Evolutionary conservation across 2,888 invertebrate genomes (phyloP), one percentile per base, ranked within the genome.

Genomic region (Malacosoma neustria): DNA sequence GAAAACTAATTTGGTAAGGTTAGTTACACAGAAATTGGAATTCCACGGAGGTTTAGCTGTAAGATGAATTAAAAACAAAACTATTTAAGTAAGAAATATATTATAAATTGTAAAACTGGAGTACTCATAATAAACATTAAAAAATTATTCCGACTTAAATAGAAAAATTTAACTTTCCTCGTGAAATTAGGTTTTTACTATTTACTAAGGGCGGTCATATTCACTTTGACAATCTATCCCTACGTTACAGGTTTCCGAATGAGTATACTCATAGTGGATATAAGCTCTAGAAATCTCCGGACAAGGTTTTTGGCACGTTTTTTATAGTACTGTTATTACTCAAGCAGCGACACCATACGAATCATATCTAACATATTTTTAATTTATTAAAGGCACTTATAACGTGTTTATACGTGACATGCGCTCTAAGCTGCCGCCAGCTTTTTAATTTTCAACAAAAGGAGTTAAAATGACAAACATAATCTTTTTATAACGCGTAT

Each of bases 371-470:
- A 67, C 58, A 51, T 61, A 59, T 58, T 63, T 64, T 58, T 71
- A 72, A 81, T 79, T 76, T 84, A 84, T 81, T 63, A 63, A 61
- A 67, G 70, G 61, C 63, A 68, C 54, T 76, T 71, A 79, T 72
- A 70, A 72, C 64, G 72, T 66, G 69, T 71, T 72, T 49, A 63
- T 71, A 82, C 85, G 82, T 81, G 82, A 81, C 57, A 54, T 52
- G 70, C 50, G 55, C 66, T 54, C 64, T 70, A 71, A 72, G 66
- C 64, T 59, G 59, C 69, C 68, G 72, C 64, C 51, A 61, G 66
- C 68, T 66, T 72, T 76, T 76, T 75, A 74, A 77, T 73, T 72
- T 72, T 67, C 56, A 63, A 72, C 73, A 72, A 74, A 80, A 81
- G 74, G 76, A 68, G 67, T 73, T 72, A 69, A 81, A 76, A 72